Base-by-base conservation (phyloP, 2,797 vertebrate species). In the Melanotaenia nigrans region DNA sequence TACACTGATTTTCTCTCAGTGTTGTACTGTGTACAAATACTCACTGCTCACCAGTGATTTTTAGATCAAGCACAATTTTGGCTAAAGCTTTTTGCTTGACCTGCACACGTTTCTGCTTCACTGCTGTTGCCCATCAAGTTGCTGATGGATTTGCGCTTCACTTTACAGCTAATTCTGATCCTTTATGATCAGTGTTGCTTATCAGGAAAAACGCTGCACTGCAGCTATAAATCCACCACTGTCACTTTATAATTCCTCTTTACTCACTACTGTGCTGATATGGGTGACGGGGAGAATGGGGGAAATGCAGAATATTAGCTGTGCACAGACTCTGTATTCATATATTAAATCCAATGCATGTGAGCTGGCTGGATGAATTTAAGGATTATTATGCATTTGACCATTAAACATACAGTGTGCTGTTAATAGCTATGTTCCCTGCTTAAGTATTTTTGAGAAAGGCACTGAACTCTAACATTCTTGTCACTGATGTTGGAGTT, bases 401-500 rank as follows among this genome's bases (percentile, higher is more conserved):
- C 45, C 0, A 33, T 40, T 64, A 42, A 60, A 58, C 28, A 35
- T 40, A 16, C n/a, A 40, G 0, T 33, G 8, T 28, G 20, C 24
- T 36, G 35, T 32, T 16, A 60, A 56, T 11, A 30, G 30, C 45
- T 4, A 25, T 30, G 42, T 36, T 12, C 16, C 49, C 36, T 30
- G 18, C 61, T 68, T 2, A 73, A 61, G 45, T 56, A 25, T 61
- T 10, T 28, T 53, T 57, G 30, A 75, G 22, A 67, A 76, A 54
- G 24, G 47, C 55, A 42, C 22, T 56, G n/a, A 70, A 58, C 40
- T 30, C 22, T 24, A 36, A 55, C 57, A 36, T 65, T 54, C 10
- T 51, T 3, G 47, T 67, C 42, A 45, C 42, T 45, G 42, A 47
- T 22, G 20, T 18, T 49, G n/a, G 9, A 49, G 45, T 47, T 45